These are phyloP conservation scores for Microcebus murinus DNA, from an alignment of 2,113 vertebrate species.

Conservation along the genomic window DNA sequence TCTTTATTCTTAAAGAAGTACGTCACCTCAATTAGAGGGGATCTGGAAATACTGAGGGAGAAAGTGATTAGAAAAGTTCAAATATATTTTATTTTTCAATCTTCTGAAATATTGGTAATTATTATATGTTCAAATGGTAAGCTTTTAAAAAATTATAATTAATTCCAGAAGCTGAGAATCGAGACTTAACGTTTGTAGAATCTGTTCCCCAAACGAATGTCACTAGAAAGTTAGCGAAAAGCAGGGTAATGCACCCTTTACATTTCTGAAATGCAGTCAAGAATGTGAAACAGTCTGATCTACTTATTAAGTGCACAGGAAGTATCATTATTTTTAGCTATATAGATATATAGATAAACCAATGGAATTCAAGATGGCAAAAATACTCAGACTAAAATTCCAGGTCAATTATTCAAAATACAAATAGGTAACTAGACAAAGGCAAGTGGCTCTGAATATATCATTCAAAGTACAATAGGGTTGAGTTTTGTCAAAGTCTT, in stretches of 20 bases:
- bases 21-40: neutral
- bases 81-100: neutral
- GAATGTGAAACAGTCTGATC: neutral
- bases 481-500: neutral
- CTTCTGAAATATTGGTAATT: neutral
- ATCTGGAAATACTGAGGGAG: neutral
- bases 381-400: conserved; percentile 32
- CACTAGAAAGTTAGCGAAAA: neutral
- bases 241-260: neutral
- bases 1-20: neutral
- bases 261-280: conserved; percentile 1
- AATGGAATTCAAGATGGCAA: neutral
- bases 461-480: neutral
- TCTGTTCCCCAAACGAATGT: neutral
- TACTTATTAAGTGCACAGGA: neutral
- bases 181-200: neutral
- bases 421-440: neutral
- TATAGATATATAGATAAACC: neutral
- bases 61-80: conserved; percentile 27
- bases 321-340: neutral
- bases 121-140: neutral
- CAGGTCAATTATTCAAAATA: neutral
- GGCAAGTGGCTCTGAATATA: neutral
- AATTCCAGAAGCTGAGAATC: neutral
- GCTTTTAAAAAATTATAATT: neutral